These are phyloP conservation scores for Drosophila ezoana DNA, from an alignment of 2,888 invertebrate genomes.

Conservation along the genomic window DNA sequence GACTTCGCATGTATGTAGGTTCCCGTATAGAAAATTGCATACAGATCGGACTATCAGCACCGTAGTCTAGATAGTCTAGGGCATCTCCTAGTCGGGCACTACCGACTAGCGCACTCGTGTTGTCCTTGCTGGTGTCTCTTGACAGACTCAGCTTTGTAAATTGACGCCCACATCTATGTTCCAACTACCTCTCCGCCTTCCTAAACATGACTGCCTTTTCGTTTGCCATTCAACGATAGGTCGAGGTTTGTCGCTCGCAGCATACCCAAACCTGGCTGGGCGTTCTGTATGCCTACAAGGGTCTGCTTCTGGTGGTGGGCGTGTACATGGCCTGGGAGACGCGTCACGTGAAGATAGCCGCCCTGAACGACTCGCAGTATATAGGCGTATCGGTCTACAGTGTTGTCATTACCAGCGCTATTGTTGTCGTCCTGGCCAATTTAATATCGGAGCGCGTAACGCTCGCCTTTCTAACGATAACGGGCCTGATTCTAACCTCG, in stretches of 20 bases:
- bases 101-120: too few relatives aligned
- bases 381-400: conserved; percentile 97
- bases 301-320: conserved; percentile 93
- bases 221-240: conserved; percentile 86
- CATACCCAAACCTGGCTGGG: conserved; percentile 96
- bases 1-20: too few relatives aligned
- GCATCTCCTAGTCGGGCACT: too few relatives aligned
- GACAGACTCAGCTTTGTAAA: conserved; percentile 18
- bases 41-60: too few relatives aligned
- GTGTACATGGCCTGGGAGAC: conserved; percentile 99
- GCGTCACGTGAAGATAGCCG: conserved; percentile 95
- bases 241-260: conserved; percentile 94
- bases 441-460: conserved; percentile 93
- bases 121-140: conserved; percentile 1
- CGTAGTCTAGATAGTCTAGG: too few relatives aligned
- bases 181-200: background rate
- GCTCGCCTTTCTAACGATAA: conserved; percentile 92
- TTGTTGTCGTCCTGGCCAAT: conserved; percentile 95
- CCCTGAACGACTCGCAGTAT: conserved; percentile 96
- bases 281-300: conserved; percentile 95
- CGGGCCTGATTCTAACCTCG: conserved; percentile 92
- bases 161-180: conserved; percentile 21
- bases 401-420: conserved; percentile 94
- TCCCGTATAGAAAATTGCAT: too few relatives aligned
- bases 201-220: conserved; percentile 46